Percentiles rank a stretch among this genome's conserved stretches.
These are phyloP conservation scores for Ginglymostoma cirratum DNA, from an alignment of 2,113 vertebrate genomes.

Conservation along the genomic window DNA sequence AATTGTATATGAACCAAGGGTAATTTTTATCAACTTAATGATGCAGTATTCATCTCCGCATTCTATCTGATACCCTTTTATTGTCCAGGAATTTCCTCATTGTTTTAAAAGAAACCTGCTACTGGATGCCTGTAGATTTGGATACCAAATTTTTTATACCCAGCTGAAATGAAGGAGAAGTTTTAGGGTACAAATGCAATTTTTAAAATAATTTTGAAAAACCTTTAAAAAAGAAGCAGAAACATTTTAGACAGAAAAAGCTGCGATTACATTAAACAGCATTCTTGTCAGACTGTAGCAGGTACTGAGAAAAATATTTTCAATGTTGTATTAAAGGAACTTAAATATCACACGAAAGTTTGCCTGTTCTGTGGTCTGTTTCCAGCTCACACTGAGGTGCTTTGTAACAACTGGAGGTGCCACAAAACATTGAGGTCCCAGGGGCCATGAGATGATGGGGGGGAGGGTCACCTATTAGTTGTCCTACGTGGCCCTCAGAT, in stretches of 20 bases:
- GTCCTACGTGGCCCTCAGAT: background rate
- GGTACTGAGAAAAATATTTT: slow-evolving; percentile 25
- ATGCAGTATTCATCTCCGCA: background rate
- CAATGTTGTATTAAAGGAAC: slow-evolving; percentile 28
- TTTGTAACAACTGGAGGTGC: background rate
- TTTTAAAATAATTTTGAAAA: slow-evolving; percentile 9
- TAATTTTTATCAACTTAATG: slow-evolving; percentile 9
- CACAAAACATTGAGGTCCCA: background rate
- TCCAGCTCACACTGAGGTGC: background rate
- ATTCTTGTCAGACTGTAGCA: slow-evolving; percentile 5
- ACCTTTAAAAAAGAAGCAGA: background rate
- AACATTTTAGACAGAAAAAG: background rate
- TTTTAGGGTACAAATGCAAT: slow-evolving; percentile 18
- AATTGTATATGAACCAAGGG: background rate
- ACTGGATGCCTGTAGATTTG: background rate
- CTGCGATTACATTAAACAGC: background rate
- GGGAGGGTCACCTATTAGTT: too few species aligned
- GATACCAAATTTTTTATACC: slow-evolving; percentile 14
- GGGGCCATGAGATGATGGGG: background rate
- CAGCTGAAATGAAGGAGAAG: background rate
- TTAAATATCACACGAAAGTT: background rate
- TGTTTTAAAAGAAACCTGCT: background rate
- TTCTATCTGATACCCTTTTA: background rate
- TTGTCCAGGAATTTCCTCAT: background rate
- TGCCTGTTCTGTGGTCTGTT: background rate